These are phyloP conservation scores for Planococcus citri DNA, from an alignment of 1,140 invertebrate genomes.

Conservation along the genomic window DNA sequence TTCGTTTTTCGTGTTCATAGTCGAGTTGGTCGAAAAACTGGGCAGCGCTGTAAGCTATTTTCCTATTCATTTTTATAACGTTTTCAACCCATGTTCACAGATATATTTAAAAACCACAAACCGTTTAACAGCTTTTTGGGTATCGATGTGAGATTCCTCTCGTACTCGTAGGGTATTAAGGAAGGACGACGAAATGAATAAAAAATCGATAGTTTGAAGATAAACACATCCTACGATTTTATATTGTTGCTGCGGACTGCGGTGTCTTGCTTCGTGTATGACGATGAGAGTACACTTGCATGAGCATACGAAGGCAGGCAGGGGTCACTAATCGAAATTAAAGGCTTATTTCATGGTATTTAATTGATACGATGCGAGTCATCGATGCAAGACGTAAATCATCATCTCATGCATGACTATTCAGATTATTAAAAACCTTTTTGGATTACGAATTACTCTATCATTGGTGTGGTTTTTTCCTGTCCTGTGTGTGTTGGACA, in stretches of 20 bases:
- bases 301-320: background rate
- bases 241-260: too few relatives aligned
- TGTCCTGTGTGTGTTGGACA: too few relatives aligned
- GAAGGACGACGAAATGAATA: too few relatives aligned
- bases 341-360: constrained; percentile 11
- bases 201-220: too few relatives aligned
- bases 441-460: background rate
- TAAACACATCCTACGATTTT: too few relatives aligned
- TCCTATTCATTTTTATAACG: background rate
- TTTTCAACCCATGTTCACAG: background rate
- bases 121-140: background rate
- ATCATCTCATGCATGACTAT: constrained; percentile 6
- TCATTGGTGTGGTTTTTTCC: background rate
- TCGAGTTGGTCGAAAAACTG: background rate
- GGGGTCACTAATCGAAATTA: constrained; percentile 18
- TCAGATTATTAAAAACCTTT: background rate
- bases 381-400: constrained; percentile 14
- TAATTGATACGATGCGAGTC: background rate
- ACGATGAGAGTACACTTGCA: too few relatives aligned
- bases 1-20: background rate
- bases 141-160: too few relatives aligned
- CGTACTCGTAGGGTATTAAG: too few relatives aligned
- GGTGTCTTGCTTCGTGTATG: too few relatives aligned
- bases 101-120: constrained; percentile 1
- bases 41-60: too few relatives aligned